A percentile compares a stretch with the other conserved stretches of the same genome.
phyloP scores from a whole-genome alignment of 1,140 invertebrate genomes.

The Magallana gigas region DNA sequence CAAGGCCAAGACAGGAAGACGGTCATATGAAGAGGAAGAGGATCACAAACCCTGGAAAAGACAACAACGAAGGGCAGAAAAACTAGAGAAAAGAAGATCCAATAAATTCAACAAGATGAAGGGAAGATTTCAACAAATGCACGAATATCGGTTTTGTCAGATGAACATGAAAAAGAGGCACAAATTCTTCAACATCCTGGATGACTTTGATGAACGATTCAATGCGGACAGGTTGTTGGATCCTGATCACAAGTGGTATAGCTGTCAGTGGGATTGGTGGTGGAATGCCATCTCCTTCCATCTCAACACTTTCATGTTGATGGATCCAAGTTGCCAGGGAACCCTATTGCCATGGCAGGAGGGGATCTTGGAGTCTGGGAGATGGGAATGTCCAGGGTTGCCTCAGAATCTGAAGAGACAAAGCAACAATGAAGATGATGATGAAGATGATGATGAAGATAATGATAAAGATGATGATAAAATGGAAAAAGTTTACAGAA shows the following conservation, averaged over 20 bases:
- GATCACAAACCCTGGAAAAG: neutral
- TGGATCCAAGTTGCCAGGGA: constrained; percentile 5
- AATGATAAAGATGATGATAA: neutral
- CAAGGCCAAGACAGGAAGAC: constrained; percentile 34
- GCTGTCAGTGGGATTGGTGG: constrained; percentile 42
- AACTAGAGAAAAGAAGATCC: constrained; percentile 19
- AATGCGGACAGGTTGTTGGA: neutral
- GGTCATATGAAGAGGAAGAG: constrained; percentile 30
- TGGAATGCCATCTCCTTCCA: constrained; percentile 29
- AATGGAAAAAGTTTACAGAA: neutral
- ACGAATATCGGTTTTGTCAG: constrained; percentile 27
- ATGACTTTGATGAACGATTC: constrained; percentile 30
- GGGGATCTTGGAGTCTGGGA: neutral
- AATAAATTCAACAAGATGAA: constrained; percentile 40
- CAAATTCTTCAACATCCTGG: constrained; percentile 12
- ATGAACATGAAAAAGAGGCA: constrained; percentile 25
- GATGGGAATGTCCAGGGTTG: constrained; percentile 13
- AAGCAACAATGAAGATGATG: neutral
- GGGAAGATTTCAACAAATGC: constrained; percentile 20
- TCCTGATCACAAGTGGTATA: constrained; percentile 22
- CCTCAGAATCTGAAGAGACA: constrained; percentile 20
- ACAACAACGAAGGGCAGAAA: neutral
- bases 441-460: neutral
- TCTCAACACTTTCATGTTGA: neutral
- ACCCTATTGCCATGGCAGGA: constrained; percentile 20